These are phyloP conservation scores for Montipora cactus DNA, from an alignment of 64 coral and sea anemone species.

Conservation along the genomic window DNA sequence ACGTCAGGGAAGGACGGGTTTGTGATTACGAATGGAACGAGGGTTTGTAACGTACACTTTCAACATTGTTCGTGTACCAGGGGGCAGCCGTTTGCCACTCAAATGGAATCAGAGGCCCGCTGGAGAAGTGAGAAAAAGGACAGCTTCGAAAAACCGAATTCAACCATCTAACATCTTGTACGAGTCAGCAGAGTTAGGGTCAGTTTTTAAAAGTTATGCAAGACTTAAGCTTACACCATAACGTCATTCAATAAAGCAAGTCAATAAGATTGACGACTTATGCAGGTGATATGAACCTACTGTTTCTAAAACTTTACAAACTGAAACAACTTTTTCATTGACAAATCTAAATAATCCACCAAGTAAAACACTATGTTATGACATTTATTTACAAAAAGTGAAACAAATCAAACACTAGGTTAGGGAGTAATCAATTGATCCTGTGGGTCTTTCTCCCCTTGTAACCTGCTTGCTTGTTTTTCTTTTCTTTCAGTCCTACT, in stretches of 20 bases:
- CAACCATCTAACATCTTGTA: neutral
- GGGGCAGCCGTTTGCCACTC: constrained; percentile 5
- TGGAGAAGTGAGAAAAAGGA: neutral
- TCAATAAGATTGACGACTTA: neutral
- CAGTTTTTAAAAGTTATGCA: neutral
- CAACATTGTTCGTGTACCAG: constrained; percentile 3
- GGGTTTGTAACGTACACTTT: constrained; percentile 19
- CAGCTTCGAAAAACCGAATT: neutral
- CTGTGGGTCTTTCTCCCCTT: neutral
- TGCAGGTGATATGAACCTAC: neutral
- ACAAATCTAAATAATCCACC: neutral
- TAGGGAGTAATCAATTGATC: constrained; percentile 30
- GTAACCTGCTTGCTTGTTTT: constrained; percentile 28
- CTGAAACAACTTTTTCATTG: too few species aligned
- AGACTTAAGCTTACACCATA: neutral
- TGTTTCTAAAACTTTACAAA: too few species aligned
- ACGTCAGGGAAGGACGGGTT: constrained; percentile 12
- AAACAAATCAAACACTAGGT: constrained; percentile 8
- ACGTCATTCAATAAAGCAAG: too few species aligned
- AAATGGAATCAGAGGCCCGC: constrained; percentile 25
- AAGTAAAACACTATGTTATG: neutral
- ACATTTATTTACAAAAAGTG: constrained; percentile 1
- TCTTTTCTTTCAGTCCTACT: constrained; percentile 25
- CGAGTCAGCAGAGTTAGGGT: neutral
- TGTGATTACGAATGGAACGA: constrained; percentile 6